phyloP scores from a whole-genome alignment of 2,888 invertebrate genomes.

The Bimastos eiseni region DNA sequence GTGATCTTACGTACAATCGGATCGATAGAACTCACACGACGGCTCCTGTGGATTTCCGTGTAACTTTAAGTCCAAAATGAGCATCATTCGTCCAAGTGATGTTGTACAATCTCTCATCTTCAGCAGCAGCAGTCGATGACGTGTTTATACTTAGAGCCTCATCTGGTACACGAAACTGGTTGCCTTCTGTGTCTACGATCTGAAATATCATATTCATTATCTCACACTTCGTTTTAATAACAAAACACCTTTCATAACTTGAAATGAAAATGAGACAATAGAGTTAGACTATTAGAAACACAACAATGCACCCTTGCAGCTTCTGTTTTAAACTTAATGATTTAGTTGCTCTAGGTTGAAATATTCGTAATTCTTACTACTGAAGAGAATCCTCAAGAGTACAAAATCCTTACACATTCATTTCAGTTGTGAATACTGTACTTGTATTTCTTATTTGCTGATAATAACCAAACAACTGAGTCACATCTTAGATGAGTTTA shows the following conservation, averaged over 20 bases:
- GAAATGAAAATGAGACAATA: background rate
- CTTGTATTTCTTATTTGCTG: too few species aligned
- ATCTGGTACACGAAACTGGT: background rate
- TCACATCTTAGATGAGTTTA: too few species aligned
- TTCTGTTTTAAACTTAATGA: background rate
- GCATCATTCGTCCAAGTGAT: constrained; percentile 16
- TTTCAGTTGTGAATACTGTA: too few species aligned
- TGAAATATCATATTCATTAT: background rate
- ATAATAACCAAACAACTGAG: too few species aligned
- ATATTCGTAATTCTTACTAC: background rate
- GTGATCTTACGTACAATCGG: background rate
- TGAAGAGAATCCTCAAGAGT: background rate
- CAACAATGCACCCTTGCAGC: background rate
- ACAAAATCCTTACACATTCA: too few species aligned
- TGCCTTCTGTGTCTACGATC: background rate
- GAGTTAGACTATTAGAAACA: background rate
- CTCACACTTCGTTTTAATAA: background rate
- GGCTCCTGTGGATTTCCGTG: constrained; percentile 46
- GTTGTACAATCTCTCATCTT: background rate
- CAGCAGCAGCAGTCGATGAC: background rate
- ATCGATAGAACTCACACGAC: constrained; percentile 46
- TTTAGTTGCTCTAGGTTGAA: background rate
- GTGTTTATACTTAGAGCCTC: background rate
- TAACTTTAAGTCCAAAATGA: constrained; percentile 47
- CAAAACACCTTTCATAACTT: background rate